These are phyloP conservation scores for Paralichthys olivaceus DNA, from an alignment of 2,113 vertebrate species.

Conservation along the genomic window DNA sequence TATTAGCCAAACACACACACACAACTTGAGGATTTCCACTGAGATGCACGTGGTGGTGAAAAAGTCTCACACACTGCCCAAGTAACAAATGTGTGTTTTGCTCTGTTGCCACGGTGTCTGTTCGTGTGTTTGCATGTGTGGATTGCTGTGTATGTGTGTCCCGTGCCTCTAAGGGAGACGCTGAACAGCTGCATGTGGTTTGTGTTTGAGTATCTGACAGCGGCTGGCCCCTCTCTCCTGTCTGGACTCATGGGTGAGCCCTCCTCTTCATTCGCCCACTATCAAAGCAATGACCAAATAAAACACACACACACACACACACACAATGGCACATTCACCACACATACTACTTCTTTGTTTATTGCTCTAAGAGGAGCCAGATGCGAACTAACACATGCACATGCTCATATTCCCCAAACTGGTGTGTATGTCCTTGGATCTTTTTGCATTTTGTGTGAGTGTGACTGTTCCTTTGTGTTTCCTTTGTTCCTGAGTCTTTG, in stretches of 20 bases:
- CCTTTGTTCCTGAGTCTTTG: slow-evolving; percentile 44
- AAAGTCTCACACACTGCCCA: slow-evolving; percentile 10
- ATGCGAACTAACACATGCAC: slow-evolving; percentile 64
- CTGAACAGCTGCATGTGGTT: slow-evolving; percentile 79
- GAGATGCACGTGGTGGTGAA: slow-evolving; percentile 35
- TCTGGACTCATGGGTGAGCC: slow-evolving; percentile 46
- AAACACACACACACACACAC: slow-evolving; percentile 31
- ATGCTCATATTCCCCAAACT: slow-evolving; percentile 49
- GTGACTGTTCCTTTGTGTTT: slow-evolving; percentile 1
- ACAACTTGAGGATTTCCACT: slow-evolving; percentile 46
- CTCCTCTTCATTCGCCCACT: slow-evolving; percentile 60
- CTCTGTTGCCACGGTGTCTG: slow-evolving; percentile 26
- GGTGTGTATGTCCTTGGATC: slow-evolving; percentile 26
- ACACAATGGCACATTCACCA: slow-evolving; percentile 58
- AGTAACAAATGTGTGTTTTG: slow-evolving; percentile 31
- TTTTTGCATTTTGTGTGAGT: neutral
- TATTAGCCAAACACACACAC: slow-evolving; percentile 31
- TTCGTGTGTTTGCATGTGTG: neutral
- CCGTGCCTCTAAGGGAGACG: slow-evolving; percentile 45
- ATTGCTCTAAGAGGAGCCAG: slow-evolving; percentile 77
- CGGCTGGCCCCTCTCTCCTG: slow-evolving; percentile 34
- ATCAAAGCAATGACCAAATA: slow-evolving; percentile 75
- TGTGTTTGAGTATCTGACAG: slow-evolving; percentile 76
- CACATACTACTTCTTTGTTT: slow-evolving; percentile 74
- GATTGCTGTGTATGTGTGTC: slow-evolving; percentile 25